phyloP scores from a whole-genome alignment of 2,113 vertebrate genomes.

The Noturus placidus region DNA sequence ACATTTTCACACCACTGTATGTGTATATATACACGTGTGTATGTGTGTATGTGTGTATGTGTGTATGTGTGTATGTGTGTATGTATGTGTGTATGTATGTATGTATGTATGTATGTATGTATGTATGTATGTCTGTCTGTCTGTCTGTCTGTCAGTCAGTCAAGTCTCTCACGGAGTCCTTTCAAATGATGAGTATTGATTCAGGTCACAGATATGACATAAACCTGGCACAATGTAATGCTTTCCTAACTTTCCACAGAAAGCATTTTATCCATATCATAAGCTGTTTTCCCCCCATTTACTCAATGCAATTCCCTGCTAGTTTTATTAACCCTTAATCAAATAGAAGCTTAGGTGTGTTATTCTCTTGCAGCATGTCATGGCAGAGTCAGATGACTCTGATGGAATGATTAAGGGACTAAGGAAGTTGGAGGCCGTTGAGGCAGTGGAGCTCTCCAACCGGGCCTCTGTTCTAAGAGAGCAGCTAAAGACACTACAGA shows the following conservation, averaged over 20 bases:
- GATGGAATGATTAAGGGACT: constrained; percentile 73
- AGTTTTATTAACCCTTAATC: background rate
- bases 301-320: background rate
- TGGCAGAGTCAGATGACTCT: constrained; percentile 68
- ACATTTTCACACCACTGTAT: too few species aligned
- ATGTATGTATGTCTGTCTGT: too few species aligned
- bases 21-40: too few species aligned
- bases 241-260: background rate
- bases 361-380: constrained; percentile 69
- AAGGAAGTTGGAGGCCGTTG: constrained; percentile 63
- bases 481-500: constrained; percentile 73
- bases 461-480: constrained; percentile 66
- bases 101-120: too few species aligned
- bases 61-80: too few species aligned
- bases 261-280: background rate
- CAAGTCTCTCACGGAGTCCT: background rate
- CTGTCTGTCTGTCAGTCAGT: too few species aligned
- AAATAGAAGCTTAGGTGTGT: background rate
- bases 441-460: constrained; percentile 64
- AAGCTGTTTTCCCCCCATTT: background rate
- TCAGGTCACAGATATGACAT: too few species aligned
- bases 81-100: too few species aligned
- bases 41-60: too few species aligned
- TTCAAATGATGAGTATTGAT: background rate
- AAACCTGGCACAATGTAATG: background rate